Evolutionary conservation across 2,797 vertebrate species (phyloP).

Genomic region (Danio kyathit): DNA sequence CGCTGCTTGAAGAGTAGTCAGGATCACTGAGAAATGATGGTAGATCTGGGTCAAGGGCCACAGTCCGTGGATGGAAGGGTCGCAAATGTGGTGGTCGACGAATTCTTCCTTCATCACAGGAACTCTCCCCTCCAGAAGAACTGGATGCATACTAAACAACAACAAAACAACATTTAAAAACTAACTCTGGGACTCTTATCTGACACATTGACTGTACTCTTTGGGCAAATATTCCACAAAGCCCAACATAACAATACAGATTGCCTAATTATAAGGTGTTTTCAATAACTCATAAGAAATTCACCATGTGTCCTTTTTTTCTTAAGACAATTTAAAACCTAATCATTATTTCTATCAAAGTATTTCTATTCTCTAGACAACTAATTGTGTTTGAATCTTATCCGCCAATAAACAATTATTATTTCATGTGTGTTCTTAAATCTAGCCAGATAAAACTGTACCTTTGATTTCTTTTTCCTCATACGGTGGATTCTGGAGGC

Average conservation of each 20-base stretch:
- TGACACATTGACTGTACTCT: neutral
- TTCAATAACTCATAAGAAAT: neutral
- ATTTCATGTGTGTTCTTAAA: conserved; percentile 66
- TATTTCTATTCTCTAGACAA: neutral
- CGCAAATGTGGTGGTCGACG: conserved; percentile 88
- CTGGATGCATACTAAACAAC: conserved; percentile 90
- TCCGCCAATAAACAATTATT: conserved; percentile 64
- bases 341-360: neutral
- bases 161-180: neutral
- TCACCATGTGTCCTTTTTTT: neutral
- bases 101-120: conserved; percentile 94
- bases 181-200: neutral
- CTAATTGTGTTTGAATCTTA: neutral
- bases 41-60: conserved; percentile 87
- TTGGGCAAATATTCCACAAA: neutral
- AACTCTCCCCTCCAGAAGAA: conserved; percentile 98
- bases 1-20: conserved; percentile 97
- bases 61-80: conserved; percentile 89
- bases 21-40: conserved; percentile 89
- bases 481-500: conserved; percentile 96
- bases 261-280: neutral
- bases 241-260: neutral
- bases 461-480: conserved; percentile 97
- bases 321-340: neutral
- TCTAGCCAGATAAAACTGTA: conserved; percentile 71